These are phyloP conservation scores for Eupithecia subfuscata DNA, from an alignment of 2,888 invertebrate species.

Conservation along the genomic window DNA sequence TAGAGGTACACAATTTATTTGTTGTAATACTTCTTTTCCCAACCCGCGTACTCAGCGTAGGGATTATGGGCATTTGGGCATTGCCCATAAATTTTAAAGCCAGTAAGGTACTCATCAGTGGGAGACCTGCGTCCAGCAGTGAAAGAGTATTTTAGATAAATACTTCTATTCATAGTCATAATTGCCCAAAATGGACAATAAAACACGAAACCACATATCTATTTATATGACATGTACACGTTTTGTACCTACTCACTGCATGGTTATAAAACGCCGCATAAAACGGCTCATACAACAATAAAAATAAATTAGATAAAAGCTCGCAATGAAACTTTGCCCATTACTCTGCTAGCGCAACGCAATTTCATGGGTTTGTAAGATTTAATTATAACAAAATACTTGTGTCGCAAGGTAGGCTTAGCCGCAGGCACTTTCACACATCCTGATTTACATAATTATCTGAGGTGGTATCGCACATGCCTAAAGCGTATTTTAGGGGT, in stretches of 20 bases:
- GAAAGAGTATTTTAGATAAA: too few relatives aligned
- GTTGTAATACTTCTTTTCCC: background rate
- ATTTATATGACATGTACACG: slow-evolving; percentile 9
- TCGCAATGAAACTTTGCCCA: slow-evolving; percentile 78
- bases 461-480: background rate
- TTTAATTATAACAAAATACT: slow-evolving; percentile 78
- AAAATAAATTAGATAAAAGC: slow-evolving; percentile 83
- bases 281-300: slow-evolving; percentile 77
- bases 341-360: slow-evolving; percentile 70
- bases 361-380: slow-evolving; percentile 72
- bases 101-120: too few relatives aligned
- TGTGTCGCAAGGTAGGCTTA: slow-evolving; percentile 36
- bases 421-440: slow-evolving; percentile 35
- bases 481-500: background rate
- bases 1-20: background rate
- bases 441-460: slow-evolving; percentile 32
- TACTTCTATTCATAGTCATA: too few relatives aligned
- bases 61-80: too few relatives aligned
- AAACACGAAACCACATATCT: background rate
- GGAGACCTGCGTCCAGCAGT: too few relatives aligned
- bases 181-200: background rate
- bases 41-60: too few relatives aligned
- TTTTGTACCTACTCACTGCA: slow-evolving; percentile 59
- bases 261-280: slow-evolving; percentile 73
- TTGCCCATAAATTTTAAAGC: too few relatives aligned